Evolutionary conservation across 2,797 vertebrate species (phyloP).

Genomic region (Poecilia velifera): DNA sequence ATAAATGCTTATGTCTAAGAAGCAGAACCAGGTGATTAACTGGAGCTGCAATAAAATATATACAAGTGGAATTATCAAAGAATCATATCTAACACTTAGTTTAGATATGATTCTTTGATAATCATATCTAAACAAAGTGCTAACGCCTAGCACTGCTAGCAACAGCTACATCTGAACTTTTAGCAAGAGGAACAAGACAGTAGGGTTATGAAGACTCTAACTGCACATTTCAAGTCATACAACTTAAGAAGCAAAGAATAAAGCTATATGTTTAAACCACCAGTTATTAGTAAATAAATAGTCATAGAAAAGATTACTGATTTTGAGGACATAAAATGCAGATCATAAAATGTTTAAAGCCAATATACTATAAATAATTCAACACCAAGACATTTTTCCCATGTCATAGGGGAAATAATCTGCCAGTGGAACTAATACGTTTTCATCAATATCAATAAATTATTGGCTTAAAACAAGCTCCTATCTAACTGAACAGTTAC

Average conservation of each 20-base stretch:
- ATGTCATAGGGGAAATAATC: too few relatives aligned
- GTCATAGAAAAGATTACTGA: not conserved
- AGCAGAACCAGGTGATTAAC: not conserved
- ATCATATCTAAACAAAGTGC: not conserved
- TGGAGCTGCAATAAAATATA: not conserved
- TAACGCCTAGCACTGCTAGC: not conserved
- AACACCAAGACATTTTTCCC: too few relatives aligned
- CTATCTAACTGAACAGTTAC: too few relatives aligned
- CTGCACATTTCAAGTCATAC: not conserved
- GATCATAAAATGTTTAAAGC: not conserved
- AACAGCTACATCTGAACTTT: not conserved
- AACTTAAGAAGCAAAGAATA: not conserved
- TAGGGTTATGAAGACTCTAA: not conserved
- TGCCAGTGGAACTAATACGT: too few relatives aligned
- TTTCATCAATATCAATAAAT: too few relatives aligned
- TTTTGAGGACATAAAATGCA: not conserved
- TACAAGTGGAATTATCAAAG: not conserved
- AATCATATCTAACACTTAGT: not conserved
- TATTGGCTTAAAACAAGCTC: too few relatives aligned
- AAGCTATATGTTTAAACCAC: not conserved
- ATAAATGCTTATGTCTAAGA: too few relatives aligned
- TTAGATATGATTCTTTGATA: too few relatives aligned
- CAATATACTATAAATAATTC: not conserved
- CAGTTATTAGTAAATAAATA: not conserved
- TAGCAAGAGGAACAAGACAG: not conserved